A percentile compares a stretch with the other conserved stretches of the same genome.
phyloP scores from a whole-genome alignment of 2,797 vertebrate species.

The Perdix hodgsoniae region DNA sequence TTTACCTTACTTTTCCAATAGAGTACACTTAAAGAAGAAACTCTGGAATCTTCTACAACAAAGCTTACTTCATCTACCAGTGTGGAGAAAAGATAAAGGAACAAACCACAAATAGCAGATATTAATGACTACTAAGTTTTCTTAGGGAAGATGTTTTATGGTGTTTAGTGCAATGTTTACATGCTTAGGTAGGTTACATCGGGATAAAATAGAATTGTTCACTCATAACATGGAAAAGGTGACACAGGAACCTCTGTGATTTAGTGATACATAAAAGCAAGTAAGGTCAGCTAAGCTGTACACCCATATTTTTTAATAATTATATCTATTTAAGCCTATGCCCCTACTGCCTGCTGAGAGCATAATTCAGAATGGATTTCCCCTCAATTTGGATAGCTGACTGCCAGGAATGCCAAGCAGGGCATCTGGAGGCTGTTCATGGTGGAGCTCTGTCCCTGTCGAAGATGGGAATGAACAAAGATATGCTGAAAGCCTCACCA shows the following conservation, averaged over 20 bases:
- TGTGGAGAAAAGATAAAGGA: not conserved
- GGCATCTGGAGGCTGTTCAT: not conserved
- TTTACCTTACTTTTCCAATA: not conserved
- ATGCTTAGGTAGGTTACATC: not conserved
- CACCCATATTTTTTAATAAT: not conserved
- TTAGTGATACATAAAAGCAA: not conserved
- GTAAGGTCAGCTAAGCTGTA: constrained; percentile 1
- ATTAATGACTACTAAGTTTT: not conserved
- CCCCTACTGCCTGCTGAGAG: not conserved
- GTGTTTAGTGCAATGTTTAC: not conserved
- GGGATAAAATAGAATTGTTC: constrained; percentile 26
- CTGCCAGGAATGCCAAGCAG: accelerated
- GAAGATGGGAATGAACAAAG: not conserved
- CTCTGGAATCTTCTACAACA: not conserved
- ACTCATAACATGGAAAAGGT: constrained; percentile 5
- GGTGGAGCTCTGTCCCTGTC: not conserved
- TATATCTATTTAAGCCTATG: not conserved
- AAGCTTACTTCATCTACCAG: not conserved
- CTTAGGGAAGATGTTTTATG: not conserved
- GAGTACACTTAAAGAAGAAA: not conserved
- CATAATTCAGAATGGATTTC: not conserved
- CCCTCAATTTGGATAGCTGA: accelerated
- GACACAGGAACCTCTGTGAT: not conserved
- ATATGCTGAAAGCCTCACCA: not conserved
- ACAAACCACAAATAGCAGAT: not conserved